These are phyloP conservation scores for Hystrix brachyura DNA, from an alignment of 2,113 vertebrate species.

Conservation along the genomic window DNA sequence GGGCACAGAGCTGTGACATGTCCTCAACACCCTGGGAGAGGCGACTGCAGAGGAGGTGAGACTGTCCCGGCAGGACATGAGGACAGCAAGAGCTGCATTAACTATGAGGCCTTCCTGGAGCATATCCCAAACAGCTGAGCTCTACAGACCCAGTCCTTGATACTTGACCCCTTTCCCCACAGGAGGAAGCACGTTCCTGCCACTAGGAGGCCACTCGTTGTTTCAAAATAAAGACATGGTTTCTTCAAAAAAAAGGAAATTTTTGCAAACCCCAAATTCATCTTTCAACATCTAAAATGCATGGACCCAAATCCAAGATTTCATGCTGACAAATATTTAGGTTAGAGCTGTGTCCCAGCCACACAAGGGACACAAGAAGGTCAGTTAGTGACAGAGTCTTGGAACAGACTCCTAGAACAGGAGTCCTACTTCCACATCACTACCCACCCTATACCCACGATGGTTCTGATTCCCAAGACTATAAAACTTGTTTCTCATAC, in stretches of 20 bases:
- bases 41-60: neutral
- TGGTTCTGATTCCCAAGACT: neutral
- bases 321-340: neutral
- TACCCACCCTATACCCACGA: neutral
- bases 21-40: neutral
- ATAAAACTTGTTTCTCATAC: neutral
- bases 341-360: neutral
- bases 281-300: neutral
- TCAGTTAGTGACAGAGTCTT: neutral
- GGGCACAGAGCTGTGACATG: neutral
- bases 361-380: neutral
- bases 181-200: neutral
- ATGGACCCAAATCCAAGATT: neutral
- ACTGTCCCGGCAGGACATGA: neutral
- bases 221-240: neutral
- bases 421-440: neutral
- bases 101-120: neutral
- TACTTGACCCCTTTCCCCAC: neutral
- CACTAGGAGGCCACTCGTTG: neutral
- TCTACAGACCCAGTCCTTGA: neutral
- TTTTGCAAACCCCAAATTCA: neutral
- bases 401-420: too few species aligned
- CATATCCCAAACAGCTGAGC: neutral
- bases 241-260: neutral
- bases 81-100: neutral